A percentile compares a stretch with the other conserved stretches of the same genome.
Evolutionary conservation across 2,888 invertebrate genomes (phyloP).

Genomic region (Hyposoter dolosus): DNA sequence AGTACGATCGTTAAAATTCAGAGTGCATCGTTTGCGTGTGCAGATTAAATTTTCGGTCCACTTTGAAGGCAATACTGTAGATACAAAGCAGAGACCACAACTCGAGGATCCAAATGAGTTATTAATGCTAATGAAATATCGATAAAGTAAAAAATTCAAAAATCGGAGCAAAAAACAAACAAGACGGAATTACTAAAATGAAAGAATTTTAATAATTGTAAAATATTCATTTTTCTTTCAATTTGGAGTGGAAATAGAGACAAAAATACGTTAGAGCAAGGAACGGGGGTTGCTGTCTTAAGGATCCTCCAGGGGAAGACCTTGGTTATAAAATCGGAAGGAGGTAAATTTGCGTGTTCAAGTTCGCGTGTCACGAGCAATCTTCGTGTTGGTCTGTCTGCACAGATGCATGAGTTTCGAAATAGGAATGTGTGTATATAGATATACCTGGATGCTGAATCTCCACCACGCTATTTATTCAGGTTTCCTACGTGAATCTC

Average conservation of each 20-base stretch:
- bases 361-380: conserved; percentile 66
- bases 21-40: too few relatives aligned
- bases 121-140: too few relatives aligned
- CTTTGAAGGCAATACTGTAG: too few relatives aligned
- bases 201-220: neutral
- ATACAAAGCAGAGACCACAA: too few relatives aligned
- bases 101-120: too few relatives aligned
- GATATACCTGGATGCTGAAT: conserved; percentile 33
- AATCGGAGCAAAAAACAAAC: too few relatives aligned
- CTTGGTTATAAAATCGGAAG: conserved; percentile 44
- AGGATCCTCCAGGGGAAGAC: conserved; percentile 25
- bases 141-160: too few relatives aligned
- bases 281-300: conserved; percentile 2
- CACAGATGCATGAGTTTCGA: conserved; percentile 7
- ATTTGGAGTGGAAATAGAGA: neutral
- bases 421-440: conserved; percentile 1
- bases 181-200: neutral
- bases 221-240: neutral
- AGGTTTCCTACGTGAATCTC: conserved; percentile 17
- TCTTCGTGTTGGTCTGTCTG: conserved; percentile 56
- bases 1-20: too few relatives aligned
- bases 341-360: conserved; percentile 66
- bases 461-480: conserved; percentile 59
- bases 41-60: too few relatives aligned
- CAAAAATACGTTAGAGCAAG: neutral